Percentiles rank a stretch among this genome's conserved stretches.
Conservation (phyloP, 1,140 invertebrate species). For the Globodera rostochiensis region DNA sequence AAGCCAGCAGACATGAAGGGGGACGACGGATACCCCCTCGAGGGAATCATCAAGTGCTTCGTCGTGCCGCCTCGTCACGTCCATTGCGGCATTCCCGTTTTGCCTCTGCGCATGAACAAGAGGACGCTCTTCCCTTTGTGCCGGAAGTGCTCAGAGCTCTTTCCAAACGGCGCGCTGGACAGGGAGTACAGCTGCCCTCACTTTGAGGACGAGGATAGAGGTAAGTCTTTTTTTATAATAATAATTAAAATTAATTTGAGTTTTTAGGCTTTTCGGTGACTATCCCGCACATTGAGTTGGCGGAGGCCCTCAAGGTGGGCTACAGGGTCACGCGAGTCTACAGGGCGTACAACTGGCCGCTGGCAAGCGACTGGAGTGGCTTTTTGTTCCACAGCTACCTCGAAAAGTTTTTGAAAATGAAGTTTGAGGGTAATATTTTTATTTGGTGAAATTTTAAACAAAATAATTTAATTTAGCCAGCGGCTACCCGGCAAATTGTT, state of each 20-base stretch:
- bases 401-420: no score
- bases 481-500: no score
- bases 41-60: not conserved
- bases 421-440: no score
- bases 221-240: not conserved
- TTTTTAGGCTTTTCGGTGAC: not conserved
- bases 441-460: no score
- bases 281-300: not conserved
- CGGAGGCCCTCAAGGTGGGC: not conserved
- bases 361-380: no score
- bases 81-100: not conserved
- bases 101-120: not conserved
- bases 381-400: no score
- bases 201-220: not conserved
- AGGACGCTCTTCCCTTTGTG: conserved; percentile 4
- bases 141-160: not conserved
- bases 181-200: not conserved
- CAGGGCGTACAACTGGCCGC: no score
- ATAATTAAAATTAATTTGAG: not conserved
- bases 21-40: not conserved
- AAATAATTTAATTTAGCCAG: no score
- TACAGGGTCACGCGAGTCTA: not conserved
- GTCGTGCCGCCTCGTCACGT: not conserved
- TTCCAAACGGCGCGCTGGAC: not conserved
- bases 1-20: not conserved